These are phyloP conservation scores for Platycercus adscitus DNA, from an alignment of 2,113 vertebrate genomes.

Conservation along the genomic window DNA sequence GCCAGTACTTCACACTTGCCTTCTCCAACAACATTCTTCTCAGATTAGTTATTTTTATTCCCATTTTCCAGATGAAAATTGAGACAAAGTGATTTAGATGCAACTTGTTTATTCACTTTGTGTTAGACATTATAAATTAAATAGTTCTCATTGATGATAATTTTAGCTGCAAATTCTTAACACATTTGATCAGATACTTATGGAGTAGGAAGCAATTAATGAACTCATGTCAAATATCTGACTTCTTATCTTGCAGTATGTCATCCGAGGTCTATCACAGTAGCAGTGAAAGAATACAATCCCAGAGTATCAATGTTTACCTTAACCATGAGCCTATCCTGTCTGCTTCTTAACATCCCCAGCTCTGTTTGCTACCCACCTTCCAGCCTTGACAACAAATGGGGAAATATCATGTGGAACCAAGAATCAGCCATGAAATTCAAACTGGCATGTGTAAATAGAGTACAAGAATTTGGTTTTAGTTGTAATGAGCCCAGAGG, in stretches of 20 bases:
- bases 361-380: neutral
- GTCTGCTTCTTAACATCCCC: neutral
- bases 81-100: constrained; percentile 5
- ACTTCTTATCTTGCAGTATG: neutral
- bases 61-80: constrained; percentile 38
- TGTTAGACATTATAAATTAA: constrained; percentile 32
- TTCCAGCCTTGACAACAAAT: neutral
- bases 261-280: neutral
- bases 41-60: constrained; percentile 39
- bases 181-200: neutral
- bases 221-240: neutral
- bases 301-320: neutral
- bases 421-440: neutral
- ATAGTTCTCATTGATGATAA: neutral
- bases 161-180: constrained; percentile 40
- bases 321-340: neutral
- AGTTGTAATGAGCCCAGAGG: neutral
- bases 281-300: neutral
- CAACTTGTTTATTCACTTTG: constrained; percentile 22
- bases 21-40: neutral
- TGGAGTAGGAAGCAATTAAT: constrained; percentile 35
- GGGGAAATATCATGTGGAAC: neutral
- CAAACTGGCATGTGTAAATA: neutral
- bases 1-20: neutral
- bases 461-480: neutral